Evolutionary conservation across 2,888 invertebrate genomes (phyloP), one percentile per base, ranked within the genome.

Genomic region (Sthenelais limicola): DNA sequence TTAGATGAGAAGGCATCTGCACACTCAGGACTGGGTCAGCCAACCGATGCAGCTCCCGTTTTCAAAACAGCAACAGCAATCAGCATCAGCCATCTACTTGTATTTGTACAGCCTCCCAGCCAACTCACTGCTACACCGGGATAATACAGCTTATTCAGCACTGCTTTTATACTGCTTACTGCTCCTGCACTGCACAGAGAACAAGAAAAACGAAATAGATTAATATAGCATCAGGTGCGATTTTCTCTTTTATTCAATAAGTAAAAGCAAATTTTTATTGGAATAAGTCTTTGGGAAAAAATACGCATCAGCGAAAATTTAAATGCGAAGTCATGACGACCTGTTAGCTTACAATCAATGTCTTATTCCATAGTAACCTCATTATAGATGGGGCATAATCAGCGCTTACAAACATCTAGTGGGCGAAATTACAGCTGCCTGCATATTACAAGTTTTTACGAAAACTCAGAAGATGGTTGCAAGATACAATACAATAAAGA

Each of bases 141-240:
- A 56, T 56, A 33, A 33, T 56, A 56, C 56, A 33, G 56, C 56
- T 56, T 56, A 56, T 56, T 56, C 68, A 38, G 71, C 71, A 56
- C 71, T 56, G 71, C 71, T 54, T 71, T 56, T 33, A 56, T 56
- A 71, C 71, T 52, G 71, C 71, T 69, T 56, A 71, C 71, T 56
- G 71, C 71, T 54, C 71, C 71, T 71, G 71, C 52, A 56, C 43
- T 56, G 56, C 56, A 71, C 71, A 71, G 71, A 71, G 71, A 71
- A 71, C 71, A 71, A 58, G 47, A 38, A 32, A 47, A 68, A 49
- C 32, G n/a, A n/a, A 35, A 38, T 66, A 15, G 49, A 43, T 68
- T 68, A 68, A 68, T 68, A 49, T 49, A 68, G 35, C 30, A 49
- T 21, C 28, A 47, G 47, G 48, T 9, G 21, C 24, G 49, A n/a